phyloP scores from a whole-genome alignment of 2,888 invertebrate genomes.

The Kuschelorhynchus macadamiae region DNA sequence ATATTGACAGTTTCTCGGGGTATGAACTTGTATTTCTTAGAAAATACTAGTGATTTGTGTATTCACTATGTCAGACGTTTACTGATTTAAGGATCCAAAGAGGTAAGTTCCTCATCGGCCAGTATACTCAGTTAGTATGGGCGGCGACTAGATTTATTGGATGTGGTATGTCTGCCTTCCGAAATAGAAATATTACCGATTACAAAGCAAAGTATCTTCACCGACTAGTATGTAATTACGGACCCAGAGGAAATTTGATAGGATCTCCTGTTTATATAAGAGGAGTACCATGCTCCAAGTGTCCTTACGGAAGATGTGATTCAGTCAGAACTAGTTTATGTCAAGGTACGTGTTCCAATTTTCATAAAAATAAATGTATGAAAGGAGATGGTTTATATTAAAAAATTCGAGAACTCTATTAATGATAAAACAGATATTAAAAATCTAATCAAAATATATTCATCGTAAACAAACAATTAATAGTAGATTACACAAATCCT shows the following conservation, averaged over 20 bases:
- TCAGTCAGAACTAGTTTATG: slow-evolving; percentile 50
- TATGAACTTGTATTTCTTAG: slow-evolving; percentile 29
- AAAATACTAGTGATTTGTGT: background rate
- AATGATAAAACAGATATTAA: too few species aligned
- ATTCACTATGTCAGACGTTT: background rate
- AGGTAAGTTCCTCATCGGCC: slow-evolving; percentile 53
- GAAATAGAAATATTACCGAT: slow-evolving; percentile 29
- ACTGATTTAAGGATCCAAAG: slow-evolving; percentile 48
- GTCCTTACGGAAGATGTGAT: slow-evolving; percentile 50
- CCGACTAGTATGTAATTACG: slow-evolving; percentile 57
- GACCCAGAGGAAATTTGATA: slow-evolving; percentile 54
- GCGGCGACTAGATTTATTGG: slow-evolving; percentile 54
- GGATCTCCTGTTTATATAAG: slow-evolving; percentile 52
- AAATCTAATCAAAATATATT: too few species aligned
- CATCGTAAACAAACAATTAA: too few species aligned
- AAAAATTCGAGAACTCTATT: too few species aligned
- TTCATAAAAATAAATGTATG: background rate
- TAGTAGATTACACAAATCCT: too few species aligned
- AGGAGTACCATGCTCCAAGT: slow-evolving; percentile 53
- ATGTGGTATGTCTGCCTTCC: slow-evolving; percentile 54
- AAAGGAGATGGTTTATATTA: background rate
- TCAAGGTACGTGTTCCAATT: slow-evolving; percentile 38
- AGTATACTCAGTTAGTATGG: slow-evolving; percentile 57
- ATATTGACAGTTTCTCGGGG: slow-evolving; percentile 54
- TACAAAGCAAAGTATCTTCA: slow-evolving; percentile 44